Evolutionary conservation across 2,113 vertebrate genomes (phyloP), one percentile per base, ranked within the genome.

Genomic region (Plecotus auritus): DNA sequence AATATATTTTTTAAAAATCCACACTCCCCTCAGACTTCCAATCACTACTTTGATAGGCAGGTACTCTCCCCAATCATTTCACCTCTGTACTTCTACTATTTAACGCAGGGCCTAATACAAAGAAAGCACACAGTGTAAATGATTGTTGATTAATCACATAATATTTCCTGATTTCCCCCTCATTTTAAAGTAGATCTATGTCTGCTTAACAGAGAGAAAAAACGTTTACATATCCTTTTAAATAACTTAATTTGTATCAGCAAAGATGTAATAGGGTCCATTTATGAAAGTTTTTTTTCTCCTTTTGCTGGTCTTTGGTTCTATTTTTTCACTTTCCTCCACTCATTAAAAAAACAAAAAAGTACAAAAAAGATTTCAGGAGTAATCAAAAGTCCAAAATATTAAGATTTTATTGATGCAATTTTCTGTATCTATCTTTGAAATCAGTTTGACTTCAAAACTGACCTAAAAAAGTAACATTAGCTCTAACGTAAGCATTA

Each of bases 381-480:
- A 69, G 26, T 61, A 61, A 17, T 64, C 42, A 81, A 23, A 89
- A 86, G 26, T 80, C 40, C 26, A 70, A 86, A 93, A 96, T 64
- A 51, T 72, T 84, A 66, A 82, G n/a, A 67, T 54, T 90, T 47
- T 80, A 59, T 87, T 74, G 54, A 85, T 69, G 32, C 2, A 66
- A 84, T 72, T 89, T 89, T 73, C 35, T 92, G 9, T 64, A 85
- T 56, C 54, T 91, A 11, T 64, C 47, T 81, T 67, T 92, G 56
- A 87, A 81, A 94, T 92, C 18, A 85, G 26, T 78, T 64, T 81
- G 56, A 90, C 35, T 94, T 95, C 22, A 87, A 95, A 95, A 78
- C 7, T 90, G 4, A 90, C 47, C 49, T 80, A 86, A 89, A 89
- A 90, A 91, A 78, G 26, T 47, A 84, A 35, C 61, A 78, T 77